Percentiles rank a stretch among this genome's conserved stretches.
These are phyloP conservation scores for Argyrosomus regius DNA, from an alignment of 2,797 vertebrate genomes.

Conservation along the genomic window DNA sequence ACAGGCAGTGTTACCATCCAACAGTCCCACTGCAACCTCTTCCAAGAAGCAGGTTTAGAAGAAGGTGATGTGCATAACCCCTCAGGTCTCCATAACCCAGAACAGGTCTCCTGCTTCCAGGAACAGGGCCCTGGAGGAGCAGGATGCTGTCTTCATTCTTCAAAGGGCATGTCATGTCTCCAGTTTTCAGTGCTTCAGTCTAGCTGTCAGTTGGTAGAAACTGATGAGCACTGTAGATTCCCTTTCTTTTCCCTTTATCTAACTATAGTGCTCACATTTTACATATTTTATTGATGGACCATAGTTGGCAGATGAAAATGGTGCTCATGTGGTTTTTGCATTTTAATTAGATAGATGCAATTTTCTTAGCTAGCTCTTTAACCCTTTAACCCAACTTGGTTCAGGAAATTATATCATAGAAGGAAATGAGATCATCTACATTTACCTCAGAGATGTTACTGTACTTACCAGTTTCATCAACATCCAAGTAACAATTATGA, in stretches of 20 bases:
- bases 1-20: neutral
- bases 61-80: too few species aligned
- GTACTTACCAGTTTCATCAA: neutral
- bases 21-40: neutral
- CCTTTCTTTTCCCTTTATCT: constrained; percentile 3
- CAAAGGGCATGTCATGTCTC: neutral
- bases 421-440: neutral
- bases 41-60: neutral
- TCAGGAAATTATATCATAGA: constrained; percentile 8
- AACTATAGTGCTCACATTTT: neutral
- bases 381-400: neutral
- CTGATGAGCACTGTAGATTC: neutral
- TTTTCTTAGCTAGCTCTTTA: neutral
- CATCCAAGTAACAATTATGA: neutral
- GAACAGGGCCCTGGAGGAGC: neutral
- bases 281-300: neutral
- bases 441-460: neutral
- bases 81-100: neutral
- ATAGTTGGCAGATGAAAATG: neutral
- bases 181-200: neutral
- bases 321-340: neutral
- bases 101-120: neutral
- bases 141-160: neutral
- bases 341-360: neutral
- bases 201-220: neutral